A percentile compares a stretch with the other conserved stretches of the same genome.
These are phyloP conservation scores for Rhaphigaster nebulosa DNA, from an alignment of 2,888 invertebrate species.

Conservation along the genomic window DNA sequence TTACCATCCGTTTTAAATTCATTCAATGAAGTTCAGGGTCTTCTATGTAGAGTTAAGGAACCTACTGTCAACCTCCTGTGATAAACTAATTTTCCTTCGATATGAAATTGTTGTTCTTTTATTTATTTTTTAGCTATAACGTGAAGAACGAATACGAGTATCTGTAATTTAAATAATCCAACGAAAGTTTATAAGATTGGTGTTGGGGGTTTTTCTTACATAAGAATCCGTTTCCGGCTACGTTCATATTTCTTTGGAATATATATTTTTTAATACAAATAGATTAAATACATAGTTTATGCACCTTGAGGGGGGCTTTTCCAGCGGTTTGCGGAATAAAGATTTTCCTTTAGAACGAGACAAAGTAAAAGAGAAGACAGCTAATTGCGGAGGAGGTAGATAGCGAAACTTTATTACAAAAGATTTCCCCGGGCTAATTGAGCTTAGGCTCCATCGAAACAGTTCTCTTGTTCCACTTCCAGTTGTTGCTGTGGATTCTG, in stretches of 20 bases:
- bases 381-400: background rate
- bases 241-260: background rate
- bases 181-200: too few species aligned
- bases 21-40: too few species aligned
- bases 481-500: background rate
- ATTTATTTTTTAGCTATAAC: too few species aligned
- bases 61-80: too few species aligned
- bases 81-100: too few species aligned
- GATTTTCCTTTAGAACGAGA: background rate
- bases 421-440: background rate
- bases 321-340: background rate
- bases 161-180: too few species aligned
- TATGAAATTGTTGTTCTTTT: too few species aligned
- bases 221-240: too few species aligned
- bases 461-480: slow-evolving; percentile 1
- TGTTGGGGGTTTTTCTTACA: too few species aligned
- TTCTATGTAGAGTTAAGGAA: too few species aligned
- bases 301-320: background rate
- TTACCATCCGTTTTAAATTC: too few species aligned
- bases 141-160: too few species aligned
- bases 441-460: background rate
- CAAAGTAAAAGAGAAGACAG: background rate
- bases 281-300: background rate
- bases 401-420: background rate
- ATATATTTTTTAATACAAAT: background rate